Evolutionary conservation across 2,888 invertebrate genomes (phyloP), one percentile per base, ranked within the genome.

Genomic region (Pedicia rivosa): DNA sequence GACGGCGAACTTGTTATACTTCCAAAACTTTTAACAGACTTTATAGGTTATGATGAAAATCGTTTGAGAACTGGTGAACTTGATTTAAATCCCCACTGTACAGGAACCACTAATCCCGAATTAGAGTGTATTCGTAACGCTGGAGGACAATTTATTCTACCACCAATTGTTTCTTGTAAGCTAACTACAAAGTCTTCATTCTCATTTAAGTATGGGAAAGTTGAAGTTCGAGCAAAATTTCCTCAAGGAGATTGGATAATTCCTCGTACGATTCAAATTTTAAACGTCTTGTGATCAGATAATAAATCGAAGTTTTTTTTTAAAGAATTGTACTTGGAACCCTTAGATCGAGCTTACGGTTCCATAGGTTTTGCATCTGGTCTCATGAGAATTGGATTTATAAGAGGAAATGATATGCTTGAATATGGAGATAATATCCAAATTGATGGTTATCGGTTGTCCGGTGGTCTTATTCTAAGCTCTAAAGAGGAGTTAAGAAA

Each of bases 211-310:
- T 81, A 78, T 50, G 83, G 83, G 9, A 67, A 62, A 26, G 62
- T 83, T 10, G 69, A 75, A 49, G 61, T 83, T 3, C 65, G 69
- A 15, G 83, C 82, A 0, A 78, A 75, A 54, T 50, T 84, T 15
- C 81, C 83, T 0, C 65, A 65, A 43, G 83, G 83, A 1, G 78
- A 82, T 51, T 83, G 83, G 84, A 59, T 83, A 14, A 68, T 78
- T 49, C 82, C 84, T 35, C 65, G 83, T 82, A 62, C 63, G 50
- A 47, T n/a, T 10, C 3, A 10, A 3, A 24, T 10, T 10, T 10
- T 10, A 4, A 5, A 24, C n/a, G n/a, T n/a, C n/a, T n/a, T n/a
- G n/a, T n/a, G n/a, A 7, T 35, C 8, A 34, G 36, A 13, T 6
- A 31, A 19, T 30, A 3, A 29, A 12, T 22, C 62, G 12, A 62